Evolutionary conservation across 2,113 vertebrate species (phyloP).

Genomic region (Macroglossus sobrinus): DNA sequence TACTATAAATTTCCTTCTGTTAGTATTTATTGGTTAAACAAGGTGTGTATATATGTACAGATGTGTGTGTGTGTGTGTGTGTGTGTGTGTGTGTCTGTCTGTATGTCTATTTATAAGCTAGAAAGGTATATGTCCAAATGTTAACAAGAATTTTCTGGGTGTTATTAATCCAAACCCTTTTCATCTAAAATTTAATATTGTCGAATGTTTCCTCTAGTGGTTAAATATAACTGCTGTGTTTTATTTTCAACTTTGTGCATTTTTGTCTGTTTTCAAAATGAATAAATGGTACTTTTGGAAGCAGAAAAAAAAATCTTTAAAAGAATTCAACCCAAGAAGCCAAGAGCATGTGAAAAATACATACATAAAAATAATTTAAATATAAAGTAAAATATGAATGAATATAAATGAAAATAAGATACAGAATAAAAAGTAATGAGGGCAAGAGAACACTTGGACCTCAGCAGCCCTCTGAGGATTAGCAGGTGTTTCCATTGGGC

Average conservation of each 20-base stretch:
- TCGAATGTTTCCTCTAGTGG: not conserved
- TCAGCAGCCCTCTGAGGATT: not conserved
- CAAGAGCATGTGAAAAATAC: not conserved
- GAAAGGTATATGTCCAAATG: not conserved
- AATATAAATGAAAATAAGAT: not conserved
- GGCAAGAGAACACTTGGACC: not conserved
- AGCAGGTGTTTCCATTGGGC: not conserved
- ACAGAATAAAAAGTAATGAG: not conserved
- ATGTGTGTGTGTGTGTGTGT: not conserved
- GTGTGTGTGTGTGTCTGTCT: not conserved
- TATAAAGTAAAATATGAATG: not conserved
- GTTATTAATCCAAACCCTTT: not conserved
- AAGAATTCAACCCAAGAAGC: not conserved
- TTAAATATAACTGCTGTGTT: not conserved
- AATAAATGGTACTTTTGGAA: not conserved
- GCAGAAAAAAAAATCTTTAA: not conserved
- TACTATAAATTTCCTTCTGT: conserved; percentile 33
- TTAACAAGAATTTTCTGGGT: not conserved
- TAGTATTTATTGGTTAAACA: conserved; percentile 22
- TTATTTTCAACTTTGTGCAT: conserved; percentile 33
- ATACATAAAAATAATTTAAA: not conserved
- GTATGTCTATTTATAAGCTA: not conserved
- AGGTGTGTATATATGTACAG: not conserved
- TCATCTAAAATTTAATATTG: conserved; percentile 17
- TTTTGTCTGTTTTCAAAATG: not conserved